Evolutionary conservation across 2,888 invertebrate species (phyloP), one percentile per base, ranked within the genome.

Genomic region (Drosophila meridiana): DNA sequence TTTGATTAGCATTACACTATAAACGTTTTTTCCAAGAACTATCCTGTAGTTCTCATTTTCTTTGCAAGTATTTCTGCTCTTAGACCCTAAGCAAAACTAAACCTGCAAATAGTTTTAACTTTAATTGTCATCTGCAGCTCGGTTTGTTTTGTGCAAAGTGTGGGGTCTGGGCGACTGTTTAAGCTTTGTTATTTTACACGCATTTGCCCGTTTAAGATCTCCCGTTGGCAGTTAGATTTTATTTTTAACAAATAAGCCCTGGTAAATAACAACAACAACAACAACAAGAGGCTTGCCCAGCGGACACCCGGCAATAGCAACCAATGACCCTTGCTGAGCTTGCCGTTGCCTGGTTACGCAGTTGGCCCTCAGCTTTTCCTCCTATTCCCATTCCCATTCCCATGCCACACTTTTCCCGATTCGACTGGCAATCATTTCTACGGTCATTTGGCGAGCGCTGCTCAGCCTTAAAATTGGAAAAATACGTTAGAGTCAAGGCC

Each of bases 391-490:
- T 45, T 20, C 4, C 20, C 43, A 45, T 26, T 26, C 36, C n/a
- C 28, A 11, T 3, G 43, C 42, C 59, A 48, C 13, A 36, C 28
- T 26, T 20, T 40, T 62, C 55, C 55, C 69, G 69, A 71, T 80
- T 74, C 83, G 78, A 71, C 68, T 70, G 76, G 85, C 88, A 86
- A 86, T 86, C 88, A 88, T 90, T 88, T 87, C 79, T 73, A 85
- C 83, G 84, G 85, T 89, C 83, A 87, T 89, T 79, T 81, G 83
- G 81, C 79, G 88, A 72, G 42, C 76, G 73, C 89, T 83, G 83
- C 87, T 89, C 87, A 89, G 88, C 87, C 89, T 89, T 89, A 82
- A 89, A 89, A 90, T 89, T 90, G 88, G 78, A 89, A 89, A 86
- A 78, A 81, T 84, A 79, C 73, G 83, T 76, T 73, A n/a, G 42